phyloP scores from a whole-genome alignment of 2,888 invertebrate species.

The Marronus borbonicus region DNA sequence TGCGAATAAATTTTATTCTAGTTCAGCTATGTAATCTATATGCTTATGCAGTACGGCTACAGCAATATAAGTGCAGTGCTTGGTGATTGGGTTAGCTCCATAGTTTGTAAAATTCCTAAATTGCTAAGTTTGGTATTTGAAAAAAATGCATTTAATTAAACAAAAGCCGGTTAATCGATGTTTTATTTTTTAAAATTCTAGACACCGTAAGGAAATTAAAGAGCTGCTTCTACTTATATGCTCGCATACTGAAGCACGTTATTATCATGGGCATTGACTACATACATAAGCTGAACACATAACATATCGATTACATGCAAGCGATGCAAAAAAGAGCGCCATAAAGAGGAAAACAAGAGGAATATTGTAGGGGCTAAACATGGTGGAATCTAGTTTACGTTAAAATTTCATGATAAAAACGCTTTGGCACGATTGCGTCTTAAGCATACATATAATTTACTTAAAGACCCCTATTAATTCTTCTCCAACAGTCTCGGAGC shows the following conservation, averaged over 20 bases:
- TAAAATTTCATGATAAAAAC: constrained; percentile 13
- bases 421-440: constrained; percentile 9
- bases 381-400: constrained; percentile 29
- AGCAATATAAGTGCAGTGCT: constrained; percentile 20
- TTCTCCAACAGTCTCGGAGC: background rate
- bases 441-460: constrained; percentile 15
- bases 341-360: constrained; percentile 2
- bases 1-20: constrained; percentile 9
- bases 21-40: background rate
- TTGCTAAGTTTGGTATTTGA: too few species aligned
- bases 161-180: too few species aligned
- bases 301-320: background rate
- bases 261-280: background rate
- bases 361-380: background rate
- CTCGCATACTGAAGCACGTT: background rate
- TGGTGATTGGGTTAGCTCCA: background rate
- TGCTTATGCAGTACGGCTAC: background rate
- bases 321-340: background rate
- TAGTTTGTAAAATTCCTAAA: too few species aligned
- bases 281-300: background rate
- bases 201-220: background rate
- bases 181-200: too few species aligned
- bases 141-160: too few species aligned
- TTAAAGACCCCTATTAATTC: constrained; percentile 9
- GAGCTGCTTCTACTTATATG: background rate